Conservation (phyloP, 2,888 invertebrate species). For the Falcaria lacertinaria region DNA sequence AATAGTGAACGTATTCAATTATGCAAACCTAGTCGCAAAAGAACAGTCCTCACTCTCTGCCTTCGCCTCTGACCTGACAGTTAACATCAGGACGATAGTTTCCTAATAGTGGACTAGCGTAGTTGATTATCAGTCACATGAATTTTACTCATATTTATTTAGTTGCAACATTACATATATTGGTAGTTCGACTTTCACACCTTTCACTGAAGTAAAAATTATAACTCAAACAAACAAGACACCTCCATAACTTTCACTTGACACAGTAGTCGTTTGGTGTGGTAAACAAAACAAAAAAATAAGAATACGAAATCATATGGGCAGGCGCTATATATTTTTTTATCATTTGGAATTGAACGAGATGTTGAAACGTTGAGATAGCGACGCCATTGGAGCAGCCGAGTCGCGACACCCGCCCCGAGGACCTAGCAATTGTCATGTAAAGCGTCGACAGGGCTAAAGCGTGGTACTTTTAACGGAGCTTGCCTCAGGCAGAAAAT, state of each 20-base stretch:
- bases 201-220: slow-evolving; percentile 48
- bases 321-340: slow-evolving; percentile 12
- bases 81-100: no score
- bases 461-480: slow-evolving; percentile 41
- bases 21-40: slow-evolving; percentile 72
- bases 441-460: slow-evolving; percentile 58
- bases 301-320: slow-evolving; percentile 5
- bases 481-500: slow-evolving; percentile 70
- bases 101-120: slow-evolving; percentile 16
- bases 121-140: background rate
- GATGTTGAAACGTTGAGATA: slow-evolving; percentile 37
- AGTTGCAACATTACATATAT: background rate
- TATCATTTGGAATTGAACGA: slow-evolving; percentile 21
- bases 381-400: slow-evolving; percentile 37
- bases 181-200: slow-evolving; percentile 36
- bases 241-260: slow-evolving; percentile 27
- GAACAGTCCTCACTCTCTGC: slow-evolving; percentile 46
- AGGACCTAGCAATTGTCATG: slow-evolving; percentile 74
- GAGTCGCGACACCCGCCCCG: slow-evolving; percentile 48
- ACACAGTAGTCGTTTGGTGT: background rate
- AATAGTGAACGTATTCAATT: slow-evolving; percentile 75
- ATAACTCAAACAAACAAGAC: slow-evolving; percentile 23
- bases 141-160: background rate
- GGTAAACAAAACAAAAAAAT: slow-evolving; percentile 5
- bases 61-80: slow-evolving; percentile 44